Conservation (phyloP, 2,888 invertebrate species). For the Thecocarcelia acutangulata region DNA sequence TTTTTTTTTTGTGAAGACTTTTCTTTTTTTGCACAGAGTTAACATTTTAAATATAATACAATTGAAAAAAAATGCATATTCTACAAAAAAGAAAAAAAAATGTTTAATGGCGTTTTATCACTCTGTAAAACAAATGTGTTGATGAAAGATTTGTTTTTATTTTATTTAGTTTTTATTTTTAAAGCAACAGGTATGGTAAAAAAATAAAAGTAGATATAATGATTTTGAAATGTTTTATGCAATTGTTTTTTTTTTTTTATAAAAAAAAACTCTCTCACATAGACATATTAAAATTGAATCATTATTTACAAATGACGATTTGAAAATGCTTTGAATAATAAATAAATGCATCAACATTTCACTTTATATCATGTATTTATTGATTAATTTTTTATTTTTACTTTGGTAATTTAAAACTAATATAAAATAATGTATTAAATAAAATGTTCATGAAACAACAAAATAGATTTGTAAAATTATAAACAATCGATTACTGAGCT, state of each 20-base stretch:
- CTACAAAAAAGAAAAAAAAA: conserved; percentile 10
- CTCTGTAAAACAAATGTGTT: conserved; percentile 60
- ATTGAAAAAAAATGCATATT: conserved; percentile 22
- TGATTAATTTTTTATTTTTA: conserved; percentile 18
- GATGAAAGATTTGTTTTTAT: conserved; percentile 69
- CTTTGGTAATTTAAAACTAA: conserved; percentile 26
- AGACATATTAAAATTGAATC: conserved; percentile 31
- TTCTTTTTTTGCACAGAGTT: conserved; percentile 1
- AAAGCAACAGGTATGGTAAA: conserved; percentile 33
- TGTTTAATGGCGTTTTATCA: conserved; percentile 34
- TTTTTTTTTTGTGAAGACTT: neutral
- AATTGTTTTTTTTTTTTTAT: conserved; percentile 39
- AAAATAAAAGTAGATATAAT: conserved; percentile 54
- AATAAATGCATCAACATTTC: conserved; percentile 74
- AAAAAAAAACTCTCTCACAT: conserved; percentile 31
- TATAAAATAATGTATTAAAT: conserved; percentile 29
- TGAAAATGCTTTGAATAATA: conserved; percentile 68
- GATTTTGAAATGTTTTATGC: conserved; percentile 70
- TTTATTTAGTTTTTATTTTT: conserved; percentile 69
- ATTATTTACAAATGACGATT: conserved; percentile 58
- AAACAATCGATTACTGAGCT: conserved; percentile 80
- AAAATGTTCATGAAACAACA: conserved; percentile 69
- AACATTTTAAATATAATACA: conserved; percentile 40
- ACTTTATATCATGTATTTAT: conserved; percentile 37
- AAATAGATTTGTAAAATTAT: conserved; percentile 44